Conservation (phyloP, 2,113 vertebrate genomes). For the Apus apus region DNA sequence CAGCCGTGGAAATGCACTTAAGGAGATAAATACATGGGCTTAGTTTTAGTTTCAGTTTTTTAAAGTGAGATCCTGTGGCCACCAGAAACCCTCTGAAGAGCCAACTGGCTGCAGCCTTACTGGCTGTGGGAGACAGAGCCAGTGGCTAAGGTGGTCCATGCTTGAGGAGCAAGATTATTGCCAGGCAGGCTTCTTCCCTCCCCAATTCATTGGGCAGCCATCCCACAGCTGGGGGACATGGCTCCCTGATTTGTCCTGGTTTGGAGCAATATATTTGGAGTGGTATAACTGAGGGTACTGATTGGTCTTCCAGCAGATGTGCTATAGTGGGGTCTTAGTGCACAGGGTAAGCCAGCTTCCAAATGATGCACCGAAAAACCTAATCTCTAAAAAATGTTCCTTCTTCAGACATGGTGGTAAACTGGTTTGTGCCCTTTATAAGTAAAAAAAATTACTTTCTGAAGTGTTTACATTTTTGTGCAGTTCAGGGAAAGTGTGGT, state of each 20-base stretch:
- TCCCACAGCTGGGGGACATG: accelerated
- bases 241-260: neutral
- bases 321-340: neutral
- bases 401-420: neutral
- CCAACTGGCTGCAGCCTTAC: neutral
- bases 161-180: neutral
- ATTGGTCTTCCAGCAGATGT: neutral
- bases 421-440: neutral
- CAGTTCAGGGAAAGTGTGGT: accelerated
- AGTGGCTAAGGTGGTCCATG: neutral
- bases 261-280: accelerated
- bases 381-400: neutral
- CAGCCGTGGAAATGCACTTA: neutral
- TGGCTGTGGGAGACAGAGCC: neutral
- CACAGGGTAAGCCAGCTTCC: neutral
- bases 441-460: neutral
- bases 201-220: neutral
- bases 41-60: neutral
- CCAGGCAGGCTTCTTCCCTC: neutral
- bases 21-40: neutral
- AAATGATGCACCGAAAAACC: accelerated
- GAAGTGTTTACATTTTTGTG: neutral
- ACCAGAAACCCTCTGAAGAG: neutral
- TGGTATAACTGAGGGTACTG: neutral
- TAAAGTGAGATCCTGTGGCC: neutral